Evolutionary conservation across 2,797 vertebrate species (phyloP), one percentile per base, ranked within the genome.

Genomic region (Xerus rutilus): DNA sequence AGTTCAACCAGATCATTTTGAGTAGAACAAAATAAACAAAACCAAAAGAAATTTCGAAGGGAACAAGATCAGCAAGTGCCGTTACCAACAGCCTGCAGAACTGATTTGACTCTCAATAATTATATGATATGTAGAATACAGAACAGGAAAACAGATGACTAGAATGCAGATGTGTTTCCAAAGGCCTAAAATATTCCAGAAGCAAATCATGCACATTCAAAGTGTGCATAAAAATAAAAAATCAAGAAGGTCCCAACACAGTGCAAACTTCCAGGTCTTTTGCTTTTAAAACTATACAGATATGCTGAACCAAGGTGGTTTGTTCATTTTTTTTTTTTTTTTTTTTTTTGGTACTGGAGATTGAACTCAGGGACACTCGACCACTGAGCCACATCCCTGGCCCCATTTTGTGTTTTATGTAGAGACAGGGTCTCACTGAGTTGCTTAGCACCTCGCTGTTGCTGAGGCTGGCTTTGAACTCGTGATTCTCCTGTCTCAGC

Each of bases 11-110:
- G 35, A 65, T 73, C 70, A 87, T 59, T 62, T 78, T 84, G 57
- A 72, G 32, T 62, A 72, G 91, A 91, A 93, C 45, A 74, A 96
- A 92, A 54, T n/a, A 70, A 86, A 73, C 15, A 84, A 90, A 95
- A 92, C 10, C 1, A 9, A 91, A 91, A 43, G 32, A 65, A 83
- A 32, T 15, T 28, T 64, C 54, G 28, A 76, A 89, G 32, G 18
- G 67, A 89, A 84, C 10, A 54, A 25, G 17, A 82, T 32, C 32
- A n/a, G n/a, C 3, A 43, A 65, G 17, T 49, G 43, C 30, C 21
- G 20, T 39, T 32, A 69, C 45, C 5, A 32, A 52, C 20, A 5
- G 35, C 52, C 79, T 25, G 0, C 11, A 69, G 47, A 82, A 76
- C 32, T 59, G 45, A 79, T 32, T 32, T 67, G 73, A 13, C 86